Evolutionary conservation across 2,113 vertebrate species (phyloP), one percentile per base, ranked within the genome.

Genomic region (Hyla sarda): DNA sequence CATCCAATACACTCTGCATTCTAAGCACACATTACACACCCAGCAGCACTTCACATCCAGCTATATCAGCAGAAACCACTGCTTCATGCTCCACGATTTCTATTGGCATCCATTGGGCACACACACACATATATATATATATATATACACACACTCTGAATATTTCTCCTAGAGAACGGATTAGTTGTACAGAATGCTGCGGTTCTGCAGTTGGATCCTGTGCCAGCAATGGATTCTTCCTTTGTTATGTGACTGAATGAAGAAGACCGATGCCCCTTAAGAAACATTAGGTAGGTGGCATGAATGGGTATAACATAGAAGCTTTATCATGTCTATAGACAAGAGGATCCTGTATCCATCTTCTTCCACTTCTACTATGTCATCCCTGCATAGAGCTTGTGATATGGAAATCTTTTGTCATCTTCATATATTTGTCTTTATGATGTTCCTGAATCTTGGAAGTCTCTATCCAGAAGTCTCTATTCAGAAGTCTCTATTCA

Each of bases 161-260:
- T 76, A 32, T 30, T 72, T 34, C 50, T 54, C 47, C 37, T 62
- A 41, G 41, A 41, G 41, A 41, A 41, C 11, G 45, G 8, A 82
- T 50, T 67, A 71, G 41, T 71, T 69, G 41, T 12, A 41, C n/a
- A 73, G 32, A 58, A 80, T 56, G 65, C 76, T 72, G 67, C 25
- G 32, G 65, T 28, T 80, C 21, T 80, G 48, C 23, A 78, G 58
- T 32, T 34, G n/a, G 30, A 23, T 60, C 11, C 56, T 72, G 76
- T 45, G 62, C 77, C 76, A 71, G 56, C 65, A 28, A 47, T 86
- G 77, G 77, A 81, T 72, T 69, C 30, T 54, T 65, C 60, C 84
- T 86, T 86, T 86, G 84, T 81, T 47, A 81, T 73, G 62, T 23
- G 65, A 56, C 5, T 34, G 23, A 86, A 86, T 73, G 48, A 52